phyloP scores from a whole-genome alignment of 2,797 vertebrate genomes.

The Heteromormyrus szaboi region DNA sequence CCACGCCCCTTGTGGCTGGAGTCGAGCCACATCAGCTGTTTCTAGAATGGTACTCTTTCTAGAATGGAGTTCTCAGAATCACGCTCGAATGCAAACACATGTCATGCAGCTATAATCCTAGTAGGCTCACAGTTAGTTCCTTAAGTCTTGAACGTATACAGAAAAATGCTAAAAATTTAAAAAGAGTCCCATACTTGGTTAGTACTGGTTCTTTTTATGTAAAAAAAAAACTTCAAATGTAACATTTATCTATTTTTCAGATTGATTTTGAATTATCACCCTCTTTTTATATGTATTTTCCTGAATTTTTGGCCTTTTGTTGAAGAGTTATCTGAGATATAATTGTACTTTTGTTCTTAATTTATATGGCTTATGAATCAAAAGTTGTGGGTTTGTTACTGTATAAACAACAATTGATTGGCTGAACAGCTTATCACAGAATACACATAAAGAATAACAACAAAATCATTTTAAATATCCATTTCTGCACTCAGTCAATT shows the following conservation, averaged over 20 bases:
- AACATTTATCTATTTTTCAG: neutral
- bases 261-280: neutral
- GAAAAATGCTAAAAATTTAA: neutral
- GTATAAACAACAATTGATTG: neutral
- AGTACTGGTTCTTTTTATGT: neutral
- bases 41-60: slow-evolving; percentile 16
- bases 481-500: neutral
- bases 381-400: neutral
- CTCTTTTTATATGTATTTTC: neutral
- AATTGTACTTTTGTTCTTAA: neutral
- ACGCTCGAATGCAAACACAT: neutral
- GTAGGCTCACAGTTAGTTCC: neutral
- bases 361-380: neutral
- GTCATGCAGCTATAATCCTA: neutral
- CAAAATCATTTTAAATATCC: neutral
- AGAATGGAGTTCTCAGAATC: neutral
- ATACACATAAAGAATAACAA: neutral
- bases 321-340: neutral
- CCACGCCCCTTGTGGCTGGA: neutral
- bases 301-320: neutral
- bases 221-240: neutral
- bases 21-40: neutral
- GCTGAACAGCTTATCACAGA: neutral
- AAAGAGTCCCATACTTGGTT: neutral
- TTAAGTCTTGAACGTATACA: neutral